Evolutionary conservation across 2,888 invertebrate genomes (phyloP).

Genomic region (Drosophila cognata): DNA sequence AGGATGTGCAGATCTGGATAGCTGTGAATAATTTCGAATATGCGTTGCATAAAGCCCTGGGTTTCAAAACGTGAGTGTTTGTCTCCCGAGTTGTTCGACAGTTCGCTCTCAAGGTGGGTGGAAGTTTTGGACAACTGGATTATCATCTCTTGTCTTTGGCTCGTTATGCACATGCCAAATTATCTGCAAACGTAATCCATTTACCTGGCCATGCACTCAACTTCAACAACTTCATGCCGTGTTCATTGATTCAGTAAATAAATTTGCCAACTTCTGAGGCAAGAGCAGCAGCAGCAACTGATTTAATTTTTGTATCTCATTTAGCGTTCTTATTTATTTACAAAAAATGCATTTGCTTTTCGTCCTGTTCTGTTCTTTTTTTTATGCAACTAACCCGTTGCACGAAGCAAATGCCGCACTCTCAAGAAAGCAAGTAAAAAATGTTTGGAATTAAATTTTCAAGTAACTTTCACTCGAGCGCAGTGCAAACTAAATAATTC

Average conservation of each 20-base stretch:
- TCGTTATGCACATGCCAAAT: conserved; percentile 34
- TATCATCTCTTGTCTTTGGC: conserved; percentile 20
- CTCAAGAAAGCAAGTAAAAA: conserved; percentile 50
- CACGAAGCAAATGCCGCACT: conserved; percentile 23
- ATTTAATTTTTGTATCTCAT: conserved; percentile 56
- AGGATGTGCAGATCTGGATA: neutral
- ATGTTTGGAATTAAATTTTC: conserved; percentile 77
- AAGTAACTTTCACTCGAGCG: conserved; percentile 80
- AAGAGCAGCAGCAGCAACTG: conserved; percentile 9
- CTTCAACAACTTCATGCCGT: conserved; percentile 49
- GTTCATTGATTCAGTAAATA: conserved; percentile 70
- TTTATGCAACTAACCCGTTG: conserved; percentile 35
- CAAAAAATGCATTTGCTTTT: conserved; percentile 66
- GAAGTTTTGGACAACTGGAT: conserved; percentile 21
- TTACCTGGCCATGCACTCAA: conserved; percentile 45
- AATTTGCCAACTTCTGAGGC: conserved; percentile 55
- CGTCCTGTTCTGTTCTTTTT: conserved; percentile 7
- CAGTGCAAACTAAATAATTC: conserved; percentile 80
- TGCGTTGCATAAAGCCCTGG: neutral
- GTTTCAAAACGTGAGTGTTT: neutral
- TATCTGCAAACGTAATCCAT: conserved; percentile 51
- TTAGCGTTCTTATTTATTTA: conserved; percentile 70
- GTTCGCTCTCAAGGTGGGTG: neutral
- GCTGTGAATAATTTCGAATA: neutral
- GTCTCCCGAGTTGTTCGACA: neutral